Conservation (phyloP, 2,113 vertebrate species). For the Rhinolophus sinicus region DNA sequence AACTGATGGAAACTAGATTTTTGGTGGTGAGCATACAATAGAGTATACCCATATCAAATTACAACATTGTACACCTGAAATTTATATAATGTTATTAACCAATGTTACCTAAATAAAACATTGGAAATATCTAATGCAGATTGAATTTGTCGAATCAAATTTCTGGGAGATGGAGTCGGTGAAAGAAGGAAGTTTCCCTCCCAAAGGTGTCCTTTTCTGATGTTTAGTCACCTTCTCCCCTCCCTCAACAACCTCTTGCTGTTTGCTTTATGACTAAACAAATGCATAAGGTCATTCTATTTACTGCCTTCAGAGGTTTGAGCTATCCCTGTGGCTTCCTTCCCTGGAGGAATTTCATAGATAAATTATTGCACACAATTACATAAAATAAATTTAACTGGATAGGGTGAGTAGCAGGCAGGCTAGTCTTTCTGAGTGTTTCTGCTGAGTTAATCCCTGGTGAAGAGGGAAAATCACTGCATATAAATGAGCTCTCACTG, state of each 20-base stretch:
- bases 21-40: not conserved
- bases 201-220: not conserved
- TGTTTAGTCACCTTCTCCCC: not conserved
- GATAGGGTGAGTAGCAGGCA: slow-evolving; percentile 50
- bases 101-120: not conserved
- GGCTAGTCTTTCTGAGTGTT: slow-evolving; percentile 55
- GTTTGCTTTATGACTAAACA: slow-evolving; percentile 57
- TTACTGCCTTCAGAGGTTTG: slow-evolving; percentile 39
- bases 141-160: slow-evolving; percentile 3
- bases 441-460: slow-evolving; percentile 62
- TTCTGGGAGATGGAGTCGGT: not conserved
- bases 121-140: not conserved
- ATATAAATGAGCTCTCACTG: slow-evolving; percentile 70
- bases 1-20: not conserved
- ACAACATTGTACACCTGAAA: not conserved
- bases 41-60: not conserved
- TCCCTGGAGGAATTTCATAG: slow-evolving; percentile 59
- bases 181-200: not conserved
- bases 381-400: slow-evolving; percentile 74
- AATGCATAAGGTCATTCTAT: slow-evolving; percentile 54
- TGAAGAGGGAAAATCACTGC: slow-evolving; percentile 61
- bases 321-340: slow-evolving; percentile 51
- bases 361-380: slow-evolving; percentile 71
- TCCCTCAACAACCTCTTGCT: not conserved
- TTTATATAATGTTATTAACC: not conserved